These are phyloP conservation scores for Chaetogeoica ovagalla DNA, from an alignment of 2,888 invertebrate species.

Conservation along the genomic window DNA sequence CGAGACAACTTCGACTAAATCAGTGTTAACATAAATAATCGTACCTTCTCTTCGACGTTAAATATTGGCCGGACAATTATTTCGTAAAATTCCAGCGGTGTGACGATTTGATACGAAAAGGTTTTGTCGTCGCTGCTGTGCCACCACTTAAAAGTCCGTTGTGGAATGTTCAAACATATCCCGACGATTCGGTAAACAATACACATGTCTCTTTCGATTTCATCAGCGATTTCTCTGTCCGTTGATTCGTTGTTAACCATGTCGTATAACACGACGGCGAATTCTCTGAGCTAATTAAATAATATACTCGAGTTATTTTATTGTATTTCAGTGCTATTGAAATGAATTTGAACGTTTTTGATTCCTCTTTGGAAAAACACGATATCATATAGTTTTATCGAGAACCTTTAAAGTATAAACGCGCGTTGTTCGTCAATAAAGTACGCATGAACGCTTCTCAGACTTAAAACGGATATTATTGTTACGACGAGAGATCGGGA, in stretches of 20 bases:
- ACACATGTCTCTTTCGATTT: slow-evolving; percentile 72
- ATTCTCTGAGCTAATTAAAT: slow-evolving; percentile 73
- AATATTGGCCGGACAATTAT: slow-evolving; percentile 75
- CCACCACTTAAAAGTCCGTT: slow-evolving; percentile 76
- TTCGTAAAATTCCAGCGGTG: slow-evolving; percentile 79
- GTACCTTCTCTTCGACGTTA: slow-evolving; percentile 80
- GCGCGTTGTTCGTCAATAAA: too few species aligned
- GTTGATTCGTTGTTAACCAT: slow-evolving; percentile 66
- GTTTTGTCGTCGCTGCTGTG: slow-evolving; percentile 78
- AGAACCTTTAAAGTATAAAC: too few species aligned
- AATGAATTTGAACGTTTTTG: too few species aligned
- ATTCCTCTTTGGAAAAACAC: too few species aligned
- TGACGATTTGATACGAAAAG: slow-evolving; percentile 73
- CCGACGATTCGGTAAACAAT: slow-evolving; percentile 80
- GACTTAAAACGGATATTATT: too few species aligned
- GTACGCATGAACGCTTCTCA: too few species aligned
- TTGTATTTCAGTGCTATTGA: too few species aligned
- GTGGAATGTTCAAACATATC: slow-evolving; percentile 82
- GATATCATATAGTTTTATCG: too few species aligned
- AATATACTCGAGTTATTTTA: too few species aligned
- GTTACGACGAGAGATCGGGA: too few species aligned
- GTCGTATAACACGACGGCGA: slow-evolving; percentile 68
- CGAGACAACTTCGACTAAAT: too few species aligned
- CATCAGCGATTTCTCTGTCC: slow-evolving; percentile 67
- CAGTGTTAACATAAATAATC: too few species aligned